Percentiles rank a stretch among this genome's conserved stretches.
Conservation (phyloP, 2,797 vertebrate genomes). For the Dendrocincla tyrannina region DNA sequence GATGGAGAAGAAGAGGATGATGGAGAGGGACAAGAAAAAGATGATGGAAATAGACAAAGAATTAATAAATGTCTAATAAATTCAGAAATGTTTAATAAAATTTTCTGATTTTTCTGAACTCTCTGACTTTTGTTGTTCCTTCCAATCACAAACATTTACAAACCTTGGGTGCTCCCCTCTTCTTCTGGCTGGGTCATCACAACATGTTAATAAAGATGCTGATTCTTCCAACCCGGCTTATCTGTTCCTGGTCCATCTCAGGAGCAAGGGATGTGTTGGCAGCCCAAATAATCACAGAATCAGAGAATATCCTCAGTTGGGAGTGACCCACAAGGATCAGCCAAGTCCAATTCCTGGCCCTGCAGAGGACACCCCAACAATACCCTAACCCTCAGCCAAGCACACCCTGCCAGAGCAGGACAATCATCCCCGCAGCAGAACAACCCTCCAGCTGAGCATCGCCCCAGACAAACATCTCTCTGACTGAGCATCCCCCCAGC, state of each 20-base stretch:
- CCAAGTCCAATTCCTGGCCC: neutral
- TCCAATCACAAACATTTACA: neutral
- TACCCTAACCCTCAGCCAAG: neutral
- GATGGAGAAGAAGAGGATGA: neutral
- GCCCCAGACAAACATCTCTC: neutral
- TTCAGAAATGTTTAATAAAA: no score
- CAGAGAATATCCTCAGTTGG: neutral
- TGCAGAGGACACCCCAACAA: neutral
- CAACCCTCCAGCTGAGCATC: no score
- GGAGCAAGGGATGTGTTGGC: neutral
- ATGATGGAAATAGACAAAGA: neutral
- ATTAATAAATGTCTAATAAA: neutral
- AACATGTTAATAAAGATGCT: neutral
- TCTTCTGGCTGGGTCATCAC: neutral
- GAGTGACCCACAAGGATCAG: neutral
- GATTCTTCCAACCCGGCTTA: neutral
- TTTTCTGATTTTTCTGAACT: no score
- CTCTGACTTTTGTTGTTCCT: neutral
- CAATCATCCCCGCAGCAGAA: neutral
- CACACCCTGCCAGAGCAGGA: neutral
- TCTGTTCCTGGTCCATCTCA: neutral
- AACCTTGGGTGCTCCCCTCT: no score
- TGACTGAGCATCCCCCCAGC: fast-evolving
- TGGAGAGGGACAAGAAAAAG: neutral
- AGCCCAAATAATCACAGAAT: neutral